Evolutionary conservation across 2,888 invertebrate species (phyloP), one percentile per base, ranked within the genome.

Genomic region (Amphimallon solstitiale): DNA sequence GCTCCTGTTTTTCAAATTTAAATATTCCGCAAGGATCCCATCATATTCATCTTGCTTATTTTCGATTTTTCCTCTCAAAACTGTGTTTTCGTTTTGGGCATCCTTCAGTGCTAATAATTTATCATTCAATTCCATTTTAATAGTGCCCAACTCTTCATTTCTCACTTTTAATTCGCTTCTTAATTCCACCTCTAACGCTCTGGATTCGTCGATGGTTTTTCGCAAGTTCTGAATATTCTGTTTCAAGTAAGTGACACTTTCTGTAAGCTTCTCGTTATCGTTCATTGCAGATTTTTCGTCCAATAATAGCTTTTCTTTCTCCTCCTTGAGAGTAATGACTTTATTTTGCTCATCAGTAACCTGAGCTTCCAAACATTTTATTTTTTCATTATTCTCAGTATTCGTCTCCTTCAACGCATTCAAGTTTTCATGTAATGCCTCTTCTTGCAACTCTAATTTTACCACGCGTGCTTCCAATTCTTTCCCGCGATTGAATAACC

Each of bases 201-300:
- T 73, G 1, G 76, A 64, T 12, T 72, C 68, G 61, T 80, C 72
- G 23, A 81, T 69, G 64, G 79, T 79, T 14, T 67, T 69, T 29
- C 77, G 74, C 21, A 80, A 48, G 68, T 78, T 80, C 49, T 77
- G 73, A 0, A 73, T 63, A 60, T 75, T 80, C 3, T 75, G 78
- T 71, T 80, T 76, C n/a, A 80, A 68, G 72, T 79, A 79, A 29
- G 71, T 70, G 12, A 75, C 65, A 21, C 74, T 77, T 6, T 67
- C 70, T 15, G 75, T 70, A 15, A 75, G 37, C 6, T 72, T 70
- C 15, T 73, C 74, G 49, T 75, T 78, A 43, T 62, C 51, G 35
- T 23, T n/a, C 10, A 5, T 10, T 43, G 23, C n/a, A 14, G 14
- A 12, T 29, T 6, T 7, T 5, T 7, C 7, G 0, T 56, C 29